Base-by-base conservation (phyloP, 2,888 invertebrate genomes). In the Drosophila mimica region DNA sequence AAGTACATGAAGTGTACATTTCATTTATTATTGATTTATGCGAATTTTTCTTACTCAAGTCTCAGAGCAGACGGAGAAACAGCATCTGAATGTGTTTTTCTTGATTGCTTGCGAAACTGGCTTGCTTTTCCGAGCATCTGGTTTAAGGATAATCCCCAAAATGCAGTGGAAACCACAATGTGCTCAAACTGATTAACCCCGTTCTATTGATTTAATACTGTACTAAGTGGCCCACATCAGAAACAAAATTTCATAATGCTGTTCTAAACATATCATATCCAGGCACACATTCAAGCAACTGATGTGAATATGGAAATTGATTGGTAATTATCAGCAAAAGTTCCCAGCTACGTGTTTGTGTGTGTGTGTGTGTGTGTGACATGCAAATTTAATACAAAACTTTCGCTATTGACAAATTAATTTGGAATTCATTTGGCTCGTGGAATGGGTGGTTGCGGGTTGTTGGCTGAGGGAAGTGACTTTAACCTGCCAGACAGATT, bases 1-100 rank as follows among this genome's bases (percentile, higher is more conserved):
- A 82, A 82, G 79, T 74, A 91, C 75, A 74, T 74, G 70, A 74
- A 91, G 87, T 79, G 72, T 82, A 72, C 74, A 83, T 88, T 88
- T 90, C 91, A 88, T 90, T 91, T 88, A 79, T 81, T 88, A 88
- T 91, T 88, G 91, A 88, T 88, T 88, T 88, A 91, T 88, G 78
- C 75, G 51, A 67, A 74, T 74, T 69, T 69, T 67, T 54, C 13
- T 61, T 48, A 17, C 66, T 40, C 13, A 28, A 46, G n/a, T 13
- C 40, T 17, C 20, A 28, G 25, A 34, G 7, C 20, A 54, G 51
- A 66, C 64, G 54, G 28, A 52, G 46, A 34, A n/a, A 46, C 57
- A 59, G 65, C 51, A 65, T 25, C 56, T 13, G n/a, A 17, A 11
- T 60, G 58, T 58, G 25, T 61, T 69, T 54, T 70, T 68, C 81